These are phyloP conservation scores for Neuroterus valhalla DNA, from an alignment of 1,140 invertebrate genomes.

Conservation along the genomic window DNA sequence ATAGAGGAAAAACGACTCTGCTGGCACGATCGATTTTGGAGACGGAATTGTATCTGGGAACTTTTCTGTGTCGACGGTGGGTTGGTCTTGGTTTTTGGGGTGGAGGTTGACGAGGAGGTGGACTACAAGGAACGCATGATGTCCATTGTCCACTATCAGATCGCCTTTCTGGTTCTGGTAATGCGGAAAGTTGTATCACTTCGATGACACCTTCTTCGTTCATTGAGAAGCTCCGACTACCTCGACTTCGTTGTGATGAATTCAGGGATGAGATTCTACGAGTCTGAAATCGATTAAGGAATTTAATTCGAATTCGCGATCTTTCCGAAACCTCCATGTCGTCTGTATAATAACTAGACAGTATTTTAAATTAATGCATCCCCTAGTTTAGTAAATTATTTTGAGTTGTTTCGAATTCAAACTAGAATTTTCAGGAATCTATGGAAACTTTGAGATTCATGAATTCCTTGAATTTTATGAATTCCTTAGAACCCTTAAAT, in stretches of 20 bases:
- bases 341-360: neutral
- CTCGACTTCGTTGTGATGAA: constrained; percentile 45
- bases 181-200: constrained; percentile 75
- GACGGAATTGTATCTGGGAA: constrained; percentile 84
- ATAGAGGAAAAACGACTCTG: constrained; percentile 84
- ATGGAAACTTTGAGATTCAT: no score
- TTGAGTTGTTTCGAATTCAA: no score
- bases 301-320: neutral
- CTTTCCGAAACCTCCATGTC: neutral
- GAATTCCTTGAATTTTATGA: neutral
- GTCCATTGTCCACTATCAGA: constrained; percentile 57
- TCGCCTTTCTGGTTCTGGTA: constrained; percentile 55
- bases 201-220: constrained; percentile 64
- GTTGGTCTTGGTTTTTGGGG: constrained; percentile 64
- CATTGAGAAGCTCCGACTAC: constrained; percentile 49
- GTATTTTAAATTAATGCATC: no score
- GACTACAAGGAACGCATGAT: constrained; percentile 62
- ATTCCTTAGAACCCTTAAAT: no score
- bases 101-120: constrained; percentile 50
- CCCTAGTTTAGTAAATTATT: no score
- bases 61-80: constrained; percentile 74
- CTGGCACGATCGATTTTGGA: constrained; percentile 87
- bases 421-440: no score
- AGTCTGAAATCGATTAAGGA: constrained; percentile 34
- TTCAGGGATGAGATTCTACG: constrained; percentile 50